Percentiles rank a stretch among this genome's conserved stretches.
phyloP scores from a whole-genome alignment of 1,140 invertebrate genomes.

The Stenopsyche tienmushanensis region DNA sequence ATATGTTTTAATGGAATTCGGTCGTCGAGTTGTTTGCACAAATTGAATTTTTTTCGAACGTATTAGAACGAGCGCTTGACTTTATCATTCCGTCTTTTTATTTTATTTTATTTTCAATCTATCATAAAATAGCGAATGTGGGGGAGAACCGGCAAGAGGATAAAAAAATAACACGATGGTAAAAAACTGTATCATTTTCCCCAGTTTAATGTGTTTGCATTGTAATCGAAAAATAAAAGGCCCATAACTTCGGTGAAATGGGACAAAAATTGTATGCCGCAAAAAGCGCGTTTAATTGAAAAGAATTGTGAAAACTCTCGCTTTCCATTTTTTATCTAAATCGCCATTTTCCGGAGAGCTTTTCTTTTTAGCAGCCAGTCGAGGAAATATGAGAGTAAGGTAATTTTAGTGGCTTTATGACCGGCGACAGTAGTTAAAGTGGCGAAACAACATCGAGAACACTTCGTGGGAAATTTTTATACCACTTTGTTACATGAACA shows the following conservation, averaged over 20 bases:
- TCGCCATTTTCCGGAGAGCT: constrained; percentile 6
- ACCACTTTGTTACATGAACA: too few relatives aligned
- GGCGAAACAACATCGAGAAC: too few relatives aligned
- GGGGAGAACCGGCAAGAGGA: background rate
- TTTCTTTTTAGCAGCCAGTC: background rate
- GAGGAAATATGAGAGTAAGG: background rate
- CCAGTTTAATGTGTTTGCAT: constrained; percentile 24
- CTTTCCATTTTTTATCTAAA: constrained; percentile 25
- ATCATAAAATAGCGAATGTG: background rate
- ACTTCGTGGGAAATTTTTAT: too few relatives aligned
- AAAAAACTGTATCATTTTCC: constrained; percentile 19
- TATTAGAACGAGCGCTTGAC: too few relatives aligned
- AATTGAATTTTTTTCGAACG: too few relatives aligned
- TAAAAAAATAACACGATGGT: constrained; percentile 1
- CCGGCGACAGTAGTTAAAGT: background rate
- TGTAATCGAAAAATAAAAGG: constrained; percentile 31
- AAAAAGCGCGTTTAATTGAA: constrained; percentile 28
- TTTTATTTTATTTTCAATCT: constrained; percentile 1
- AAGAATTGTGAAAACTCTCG: constrained; percentile 25
- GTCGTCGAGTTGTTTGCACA: too few relatives aligned
- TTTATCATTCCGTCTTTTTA: too few relatives aligned
- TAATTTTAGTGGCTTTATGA: background rate
- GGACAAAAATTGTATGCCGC: constrained; percentile 29
- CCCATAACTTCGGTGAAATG: constrained; percentile 23
- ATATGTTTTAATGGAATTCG: too few relatives aligned